A percentile compares a stretch with the other conserved stretches of the same genome.
These are phyloP conservation scores for Piscicola geometra DNA, from an alignment of 2,888 invertebrate genomes.

Conservation along the genomic window DNA sequence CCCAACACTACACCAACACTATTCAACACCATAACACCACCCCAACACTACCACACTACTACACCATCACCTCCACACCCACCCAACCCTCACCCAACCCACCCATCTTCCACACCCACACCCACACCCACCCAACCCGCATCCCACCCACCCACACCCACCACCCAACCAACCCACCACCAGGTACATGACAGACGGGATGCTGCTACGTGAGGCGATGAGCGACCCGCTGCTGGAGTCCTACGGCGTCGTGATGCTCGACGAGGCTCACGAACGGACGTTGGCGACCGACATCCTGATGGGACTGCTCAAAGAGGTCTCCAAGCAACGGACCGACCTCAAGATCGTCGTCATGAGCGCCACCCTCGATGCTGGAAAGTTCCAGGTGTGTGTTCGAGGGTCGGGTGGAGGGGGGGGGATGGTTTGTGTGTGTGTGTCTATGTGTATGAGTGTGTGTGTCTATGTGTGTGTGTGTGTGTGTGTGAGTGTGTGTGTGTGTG, in stretches of 20 bases:
- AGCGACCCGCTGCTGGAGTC: constrained; percentile 94
- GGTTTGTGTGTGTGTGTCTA: too few species aligned
- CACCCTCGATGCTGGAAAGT: constrained; percentile 96
- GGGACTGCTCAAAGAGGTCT: constrained; percentile 94
- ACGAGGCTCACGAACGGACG: constrained; percentile 98
- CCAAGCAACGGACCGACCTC: constrained; percentile 81
- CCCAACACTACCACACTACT: too few species aligned
- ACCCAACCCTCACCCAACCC: too few species aligned
- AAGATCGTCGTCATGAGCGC: constrained; percentile 99
- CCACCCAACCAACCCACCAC: not conserved
- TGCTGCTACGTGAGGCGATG: constrained; percentile 98
- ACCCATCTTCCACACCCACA: too few species aligned
- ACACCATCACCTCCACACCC: too few species aligned
- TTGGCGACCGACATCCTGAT: constrained; percentile 96
- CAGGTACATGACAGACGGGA: constrained; percentile 98
- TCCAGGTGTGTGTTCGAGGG: constrained; percentile 62
- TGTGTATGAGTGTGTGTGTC: too few species aligned
- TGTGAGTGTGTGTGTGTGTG: not conserved
- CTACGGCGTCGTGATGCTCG: constrained; percentile 89
- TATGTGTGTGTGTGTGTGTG: not conserved
- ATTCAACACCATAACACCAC: too few species aligned
- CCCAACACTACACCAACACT: too few species aligned
- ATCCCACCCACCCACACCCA: too few species aligned
- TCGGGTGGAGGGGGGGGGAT: not conserved
- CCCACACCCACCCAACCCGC: too few species aligned